Percentiles rank a stretch among this genome's conserved stretches.
phyloP scores from a whole-genome alignment of 2,888 invertebrate species.

The Invenusta paracnida region DNA sequence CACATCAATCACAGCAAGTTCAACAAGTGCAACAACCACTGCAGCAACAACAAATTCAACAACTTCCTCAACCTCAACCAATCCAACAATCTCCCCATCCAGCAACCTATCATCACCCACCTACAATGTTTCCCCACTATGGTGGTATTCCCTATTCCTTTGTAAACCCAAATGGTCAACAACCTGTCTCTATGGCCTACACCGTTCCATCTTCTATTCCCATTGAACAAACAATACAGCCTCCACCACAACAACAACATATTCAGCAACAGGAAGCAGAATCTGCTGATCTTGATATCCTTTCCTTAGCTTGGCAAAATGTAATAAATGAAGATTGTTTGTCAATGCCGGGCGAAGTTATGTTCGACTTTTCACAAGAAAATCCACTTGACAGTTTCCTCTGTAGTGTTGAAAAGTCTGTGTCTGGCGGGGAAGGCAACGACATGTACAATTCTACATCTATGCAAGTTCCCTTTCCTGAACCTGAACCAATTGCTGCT shows the following conservation, averaged over 20 bases:
- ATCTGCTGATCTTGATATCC: constrained; percentile 19
- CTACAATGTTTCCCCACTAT: too few relatives aligned
- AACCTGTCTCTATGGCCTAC: neutral
- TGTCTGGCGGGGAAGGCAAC: neutral
- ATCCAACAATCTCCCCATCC: too few relatives aligned
- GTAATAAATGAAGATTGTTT: neutral
- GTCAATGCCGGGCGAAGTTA: neutral
- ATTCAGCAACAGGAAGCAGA: neutral
- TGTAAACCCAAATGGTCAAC: neutral
- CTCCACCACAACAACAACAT: neutral
- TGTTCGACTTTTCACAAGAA: neutral
- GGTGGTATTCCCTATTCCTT: neutral
- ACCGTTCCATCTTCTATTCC: neutral
- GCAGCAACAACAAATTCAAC: neutral
- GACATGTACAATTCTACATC: neutral
- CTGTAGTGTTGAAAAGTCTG: neutral
- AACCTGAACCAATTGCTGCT: neutral
- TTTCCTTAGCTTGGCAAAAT: constrained; percentile 34
- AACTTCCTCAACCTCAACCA: too few relatives aligned
- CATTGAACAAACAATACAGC: neutral
- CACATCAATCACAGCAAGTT: constrained; percentile 11
- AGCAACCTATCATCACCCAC: too few relatives aligned
- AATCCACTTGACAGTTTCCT: neutral
- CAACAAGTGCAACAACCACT: neutral
- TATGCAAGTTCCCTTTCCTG: neutral